These are phyloP conservation scores for Electrona antarctica DNA, from an alignment of 2,113 vertebrate genomes.

Conservation along the genomic window DNA sequence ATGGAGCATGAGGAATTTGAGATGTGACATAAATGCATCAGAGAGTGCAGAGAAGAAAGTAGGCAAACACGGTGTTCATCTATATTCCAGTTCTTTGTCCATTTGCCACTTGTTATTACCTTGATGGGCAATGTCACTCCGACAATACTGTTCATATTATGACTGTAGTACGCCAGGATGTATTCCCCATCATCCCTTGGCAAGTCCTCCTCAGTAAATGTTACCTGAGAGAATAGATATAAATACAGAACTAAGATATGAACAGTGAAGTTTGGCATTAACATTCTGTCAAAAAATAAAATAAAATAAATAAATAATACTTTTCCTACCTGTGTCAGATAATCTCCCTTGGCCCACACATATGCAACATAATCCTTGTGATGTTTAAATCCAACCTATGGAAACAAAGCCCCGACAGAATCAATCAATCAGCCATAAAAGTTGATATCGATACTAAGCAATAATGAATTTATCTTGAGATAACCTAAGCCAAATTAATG, in stretches of 20 bases:
- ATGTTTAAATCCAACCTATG: constrained; percentile 93
- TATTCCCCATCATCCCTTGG: constrained; percentile 93
- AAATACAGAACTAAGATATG: background rate
- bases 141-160: constrained; percentile 88
- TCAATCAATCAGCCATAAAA: background rate
- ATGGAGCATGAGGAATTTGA: constrained; percentile 11
- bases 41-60: background rate
- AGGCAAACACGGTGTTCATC: no score
- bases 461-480: background rate
- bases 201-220: constrained; percentile 90
- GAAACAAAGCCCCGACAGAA: background rate
- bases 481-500: background rate
- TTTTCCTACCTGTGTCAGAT: constrained; percentile 63
- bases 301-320: background rate
- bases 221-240: constrained; percentile 76
- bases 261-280: background rate
- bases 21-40: background rate
- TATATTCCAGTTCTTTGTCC: no score
- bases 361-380: constrained; percentile 95
- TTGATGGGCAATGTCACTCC: constrained; percentile 92
- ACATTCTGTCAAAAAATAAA: no score
- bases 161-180: constrained; percentile 93
- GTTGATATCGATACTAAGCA: background rate
- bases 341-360: constrained; percentile 90
- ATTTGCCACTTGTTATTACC: constrained; percentile 74